Percentiles rank a stretch among this genome's conserved stretches.
Conservation (phyloP, 2,797 vertebrate genomes). For the Coregonus sp. region DNA sequence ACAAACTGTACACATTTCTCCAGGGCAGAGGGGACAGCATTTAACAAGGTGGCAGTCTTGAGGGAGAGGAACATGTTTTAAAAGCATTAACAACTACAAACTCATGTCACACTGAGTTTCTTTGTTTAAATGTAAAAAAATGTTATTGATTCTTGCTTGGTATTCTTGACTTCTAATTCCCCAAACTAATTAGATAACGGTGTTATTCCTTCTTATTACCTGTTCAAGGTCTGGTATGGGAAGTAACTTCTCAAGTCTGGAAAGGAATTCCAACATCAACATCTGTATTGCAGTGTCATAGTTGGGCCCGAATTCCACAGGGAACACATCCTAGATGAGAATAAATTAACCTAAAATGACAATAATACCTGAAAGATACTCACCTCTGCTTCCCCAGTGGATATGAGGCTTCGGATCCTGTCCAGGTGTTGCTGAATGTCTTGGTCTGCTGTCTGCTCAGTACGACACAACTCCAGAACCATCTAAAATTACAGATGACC, state of each 20-base stretch:
- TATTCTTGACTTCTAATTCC: not conserved
- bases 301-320: conserved; percentile 76
- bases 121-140: not conserved
- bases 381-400: conserved; percentile 68
- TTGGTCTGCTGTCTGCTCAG: conserved; percentile 51
- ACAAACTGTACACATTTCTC: conserved; percentile 60
- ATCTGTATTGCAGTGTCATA: conserved; percentile 78
- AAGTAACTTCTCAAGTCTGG: conserved; percentile 76
- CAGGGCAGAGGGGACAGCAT: conserved; percentile 61
- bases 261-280: conserved; percentile 79
- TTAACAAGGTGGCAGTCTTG: conserved; percentile 68
- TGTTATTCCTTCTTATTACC: conserved; percentile 59
- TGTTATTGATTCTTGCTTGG: not conserved
- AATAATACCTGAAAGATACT: not conserved
- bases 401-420: conserved; percentile 61
- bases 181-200: not conserved
- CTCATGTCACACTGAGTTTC: not conserved
- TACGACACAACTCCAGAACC: conserved; percentile 68
- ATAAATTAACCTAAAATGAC: not conserved
- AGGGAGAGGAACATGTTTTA: conserved; percentile 17
- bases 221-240: conserved; percentile 71
- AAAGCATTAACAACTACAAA: not conserved
- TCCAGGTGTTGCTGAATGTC: conserved; percentile 64
- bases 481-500: conserved; percentile 51
- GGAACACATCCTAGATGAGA: conserved; percentile 72